Percentiles rank a stretch among this genome's conserved stretches.
Evolutionary conservation across 2,888 invertebrate species (phyloP).

Genomic region (Hydriomena furcata): DNA sequence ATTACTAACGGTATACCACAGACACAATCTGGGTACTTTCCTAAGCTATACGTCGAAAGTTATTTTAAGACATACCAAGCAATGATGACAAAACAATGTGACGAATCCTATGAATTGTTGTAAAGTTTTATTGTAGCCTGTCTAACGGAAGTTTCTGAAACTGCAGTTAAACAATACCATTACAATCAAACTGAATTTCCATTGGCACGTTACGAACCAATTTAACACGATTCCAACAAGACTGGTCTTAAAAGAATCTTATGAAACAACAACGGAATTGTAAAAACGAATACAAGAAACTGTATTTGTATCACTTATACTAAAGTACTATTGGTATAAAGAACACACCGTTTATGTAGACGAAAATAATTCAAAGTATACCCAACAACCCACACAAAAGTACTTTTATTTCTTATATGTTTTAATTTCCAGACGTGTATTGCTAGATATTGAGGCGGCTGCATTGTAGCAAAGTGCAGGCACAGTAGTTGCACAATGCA

Average conservation of each 20-base stretch:
- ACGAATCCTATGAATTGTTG: constrained; percentile 1
- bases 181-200: constrained; percentile 15
- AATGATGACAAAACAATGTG: too few species aligned
- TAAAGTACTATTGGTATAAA: too few species aligned
- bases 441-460: constrained; percentile 24
- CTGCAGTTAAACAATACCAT: constrained; percentile 14
- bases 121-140: constrained; percentile 1
- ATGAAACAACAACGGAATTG: too few species aligned
- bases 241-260: background rate
- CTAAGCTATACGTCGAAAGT: too few species aligned
- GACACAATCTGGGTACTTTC: too few species aligned
- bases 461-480: constrained; percentile 20
- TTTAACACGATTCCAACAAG: constrained; percentile 43
- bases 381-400: too few species aligned
- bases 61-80: too few species aligned
- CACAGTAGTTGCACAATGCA: constrained; percentile 28
- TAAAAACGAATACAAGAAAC: too few species aligned
- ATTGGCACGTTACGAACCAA: constrained; percentile 39
- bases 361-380: too few species aligned
- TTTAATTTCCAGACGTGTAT: constrained; percentile 17
- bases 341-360: too few species aligned
- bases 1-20: constrained; percentile 10
- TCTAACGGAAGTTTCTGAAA: constrained; percentile 12
- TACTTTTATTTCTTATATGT: too few species aligned
- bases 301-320: too few species aligned